Base-by-base conservation (phyloP, 1,140 invertebrate species). In the Drosophila novamexicana region DNA sequence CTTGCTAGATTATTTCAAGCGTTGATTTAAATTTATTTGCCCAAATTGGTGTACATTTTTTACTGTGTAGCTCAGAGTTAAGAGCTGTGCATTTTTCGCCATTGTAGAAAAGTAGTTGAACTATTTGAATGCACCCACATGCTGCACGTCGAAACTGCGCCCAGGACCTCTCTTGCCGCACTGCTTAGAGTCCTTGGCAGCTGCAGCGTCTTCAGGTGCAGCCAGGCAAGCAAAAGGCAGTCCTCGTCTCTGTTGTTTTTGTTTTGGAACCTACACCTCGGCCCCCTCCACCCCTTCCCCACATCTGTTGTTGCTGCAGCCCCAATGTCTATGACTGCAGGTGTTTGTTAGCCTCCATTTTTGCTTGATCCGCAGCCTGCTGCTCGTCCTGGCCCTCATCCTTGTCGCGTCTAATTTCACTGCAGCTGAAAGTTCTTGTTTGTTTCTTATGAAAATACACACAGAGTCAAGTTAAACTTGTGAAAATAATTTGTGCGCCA, bases 41-140 rank as follows among this genome's bases (percentile, higher is more conserved):
- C 9, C 7, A 12, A 40, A 10, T 40, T 40, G 9, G 4, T 6
- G 2, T 9, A 6, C 0, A 12, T 22, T 47, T 47, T 18, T 18
- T 22, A 8, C 52, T 37, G 52, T 53, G 50, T 53, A 53, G 1
- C 32, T 1, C 7, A 8, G n/a, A 47, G 62, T 14, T n/a, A 12
- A 16, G 44, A 49, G 65, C 42, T 49, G 34, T 56, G 45, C 44
- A 8, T 57, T 67, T 67, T 80, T 67, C n/a, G 44, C 65, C 65
- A 81, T 81, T 81, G 79, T 81, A 61, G 6, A 59, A 78, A 72
- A 69, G 75, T 83, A 83, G 80, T 83, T 79, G 68, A 84, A 84
- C 81, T 84, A 84, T 84, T 84, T 84, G 65, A 84, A 84, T 84
- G 81, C 74, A 80, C 81, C 81, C 81, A 84, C 81, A 84, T 84